A percentile compares a stretch with the other conserved stretches of the same genome.
Evolutionary conservation across 2,797 vertebrate species (phyloP).

Genomic region (Gallinago solitaria): DNA sequence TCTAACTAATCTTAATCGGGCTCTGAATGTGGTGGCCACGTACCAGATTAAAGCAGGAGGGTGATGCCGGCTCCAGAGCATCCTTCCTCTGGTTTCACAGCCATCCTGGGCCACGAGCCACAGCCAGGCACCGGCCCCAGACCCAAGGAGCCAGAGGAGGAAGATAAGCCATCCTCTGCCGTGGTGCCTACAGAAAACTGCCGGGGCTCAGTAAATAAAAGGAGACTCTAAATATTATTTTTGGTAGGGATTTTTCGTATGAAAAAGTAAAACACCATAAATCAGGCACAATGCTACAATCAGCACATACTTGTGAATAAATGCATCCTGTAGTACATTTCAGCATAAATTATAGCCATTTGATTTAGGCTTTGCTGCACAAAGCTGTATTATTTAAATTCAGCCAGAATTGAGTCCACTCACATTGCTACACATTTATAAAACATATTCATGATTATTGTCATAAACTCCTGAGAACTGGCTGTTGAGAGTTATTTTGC

Average conservation of each 20-base stretch:
- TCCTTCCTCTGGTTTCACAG: fast-evolving
- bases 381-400: conserved; percentile 33
- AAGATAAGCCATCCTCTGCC: background rate
- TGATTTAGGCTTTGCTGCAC: conserved; percentile 44
- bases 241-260: conserved; percentile 66
- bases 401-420: conserved; percentile 46
- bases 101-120: fast-evolving
- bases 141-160: background rate
- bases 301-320: conserved; percentile 69
- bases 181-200: background rate
- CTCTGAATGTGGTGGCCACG: fast-evolving
- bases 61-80: background rate
- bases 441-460: conserved; percentile 58
- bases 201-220: background rate
- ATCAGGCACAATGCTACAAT: conserved; percentile 59
- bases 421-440: conserved; percentile 17
- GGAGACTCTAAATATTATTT: conserved; percentile 45
- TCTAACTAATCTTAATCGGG: background rate
- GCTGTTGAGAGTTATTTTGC: conserved; percentile 64
- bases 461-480: conserved; percentile 54
- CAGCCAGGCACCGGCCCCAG: background rate
- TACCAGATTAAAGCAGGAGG: fast-evolving
- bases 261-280: conserved; percentile 52
- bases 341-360: conserved; percentile 48
- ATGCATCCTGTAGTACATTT: conserved; percentile 50